A percentile compares a stretch with the other conserved stretches of the same genome.
These are phyloP conservation scores for Muscicapa striata DNA, from an alignment of 2,797 vertebrate species.

Conservation along the genomic window DNA sequence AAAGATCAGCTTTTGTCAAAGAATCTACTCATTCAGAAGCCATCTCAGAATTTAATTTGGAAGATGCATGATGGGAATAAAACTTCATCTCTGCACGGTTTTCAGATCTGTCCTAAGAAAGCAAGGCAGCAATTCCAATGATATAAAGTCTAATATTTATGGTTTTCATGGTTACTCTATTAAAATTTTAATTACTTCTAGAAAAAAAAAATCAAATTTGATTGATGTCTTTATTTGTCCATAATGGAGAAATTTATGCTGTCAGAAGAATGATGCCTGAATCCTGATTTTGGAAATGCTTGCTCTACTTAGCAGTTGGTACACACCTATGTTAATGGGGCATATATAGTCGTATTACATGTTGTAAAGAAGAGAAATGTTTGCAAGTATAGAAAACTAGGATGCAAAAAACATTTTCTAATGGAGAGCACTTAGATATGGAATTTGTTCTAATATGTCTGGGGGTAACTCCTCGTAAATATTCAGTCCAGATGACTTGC, in stretches of 20 bases:
- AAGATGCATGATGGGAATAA: not conserved
- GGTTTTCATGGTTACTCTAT: conserved; percentile 56
- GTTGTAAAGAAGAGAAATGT: not conserved
- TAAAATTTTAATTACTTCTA: conserved; percentile 55
- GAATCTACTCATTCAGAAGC: not conserved
- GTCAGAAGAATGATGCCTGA: not conserved
- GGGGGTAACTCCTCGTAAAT: not conserved
- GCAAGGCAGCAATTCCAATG: conserved; percentile 49
- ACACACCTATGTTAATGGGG: not conserved
- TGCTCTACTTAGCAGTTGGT: not conserved
- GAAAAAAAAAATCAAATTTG: conserved; percentile 43
- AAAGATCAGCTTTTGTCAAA: not conserved
- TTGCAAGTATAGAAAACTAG: not conserved
- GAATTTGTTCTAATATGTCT: not conserved
- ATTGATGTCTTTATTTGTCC: conserved; percentile 31
- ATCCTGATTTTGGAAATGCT: not conserved
- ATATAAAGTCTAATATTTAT: conserved; percentile 62
- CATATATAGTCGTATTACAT: not conserved
- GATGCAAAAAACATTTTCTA: not conserved
- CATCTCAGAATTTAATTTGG: not conserved
- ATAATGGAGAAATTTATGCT: not conserved
- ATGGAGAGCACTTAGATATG: not conserved
- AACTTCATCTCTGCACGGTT: not conserved
- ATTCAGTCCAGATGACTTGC: not conserved
- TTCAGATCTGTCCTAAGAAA: not conserved